phyloP scores from a whole-genome alignment of 2,888 invertebrate genomes.

The Taphrorychus bicolor region DNA sequence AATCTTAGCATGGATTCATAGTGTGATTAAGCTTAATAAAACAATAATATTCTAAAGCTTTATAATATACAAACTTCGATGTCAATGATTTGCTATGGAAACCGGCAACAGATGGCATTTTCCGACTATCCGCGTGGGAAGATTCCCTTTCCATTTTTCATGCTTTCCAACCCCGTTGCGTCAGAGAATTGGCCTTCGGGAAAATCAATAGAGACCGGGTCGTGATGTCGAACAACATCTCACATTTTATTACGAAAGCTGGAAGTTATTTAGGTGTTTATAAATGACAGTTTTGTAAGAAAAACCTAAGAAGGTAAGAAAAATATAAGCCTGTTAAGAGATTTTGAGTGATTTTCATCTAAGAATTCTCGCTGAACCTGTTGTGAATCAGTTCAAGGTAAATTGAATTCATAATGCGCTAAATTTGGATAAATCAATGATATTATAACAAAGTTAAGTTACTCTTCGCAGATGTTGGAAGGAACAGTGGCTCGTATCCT shows the following conservation, averaged over 20 bases:
- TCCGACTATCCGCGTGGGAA: neutral
- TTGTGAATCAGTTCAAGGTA: neutral
- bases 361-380: no score
- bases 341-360: no score
- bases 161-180: neutral
- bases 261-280: neutral
- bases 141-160: neutral
- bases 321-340: no score
- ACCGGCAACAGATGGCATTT: neutral
- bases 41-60: no score
- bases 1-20: no score
- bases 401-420: neutral
- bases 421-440: neutral
- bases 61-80: no score
- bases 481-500: conserved; percentile 80
- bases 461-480: conserved; percentile 69
- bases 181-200: neutral
- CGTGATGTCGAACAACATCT: neutral
- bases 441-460: neutral
- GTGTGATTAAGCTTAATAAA: no score
- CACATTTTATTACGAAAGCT: neutral
- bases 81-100: no score
- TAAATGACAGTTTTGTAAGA: neutral
- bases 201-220: conserved; percentile 2
- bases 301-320: no score